Evolutionary conservation across 2,113 vertebrate genomes (phyloP), one percentile per base, ranked within the genome.

Genomic region (Natator depressus): DNA sequence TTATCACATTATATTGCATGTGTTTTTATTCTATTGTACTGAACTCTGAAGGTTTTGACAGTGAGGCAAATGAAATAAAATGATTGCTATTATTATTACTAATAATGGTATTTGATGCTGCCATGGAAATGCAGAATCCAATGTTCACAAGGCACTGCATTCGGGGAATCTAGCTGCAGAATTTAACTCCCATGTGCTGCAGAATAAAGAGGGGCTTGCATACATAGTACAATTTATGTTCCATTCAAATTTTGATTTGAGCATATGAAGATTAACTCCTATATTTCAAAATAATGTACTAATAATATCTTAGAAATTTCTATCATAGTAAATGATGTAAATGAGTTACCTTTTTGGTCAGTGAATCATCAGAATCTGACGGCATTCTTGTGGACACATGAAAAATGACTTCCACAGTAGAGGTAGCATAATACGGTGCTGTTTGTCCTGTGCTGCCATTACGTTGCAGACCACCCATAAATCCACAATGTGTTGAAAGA

Each of bases 361-460:
- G 98, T 0, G 98, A 99, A 94, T 99, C 99, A 4, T 99, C 99
- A 0, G 99, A 99, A 96, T 99, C 98, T 1, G 99, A 99, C 0
- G 99, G 99, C 99, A 99, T 99, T n/a, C 99, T 98, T 0, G 99
- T 99, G 69, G 99, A 99, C 84, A 99, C 99, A 1, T 99, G 99
- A 97, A 99, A 99, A 97, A 99, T 99, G 13, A 99, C 99, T 98
- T 99, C 99, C 98, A 99, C 98, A 0, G 99, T 99, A 50, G 99
- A 99, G 98, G 99, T 99, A 97, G 99, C 99, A 1, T 99, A 99
- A 97, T 99, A 99, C 49, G 99, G 99, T 5, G 99, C 99, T 0
- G 99, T 99, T 50, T 98, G 98, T 19, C 99, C 99, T 0, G 99
- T 99, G 98, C 99, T 99, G 97, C 99, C 99, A 0, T 99, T 99